Percentiles rank a stretch among this genome's conserved stretches.
Evolutionary conservation across 2,113 vertebrate genomes (phyloP).

Genomic region (Pycnonotus jocosus): DNA sequence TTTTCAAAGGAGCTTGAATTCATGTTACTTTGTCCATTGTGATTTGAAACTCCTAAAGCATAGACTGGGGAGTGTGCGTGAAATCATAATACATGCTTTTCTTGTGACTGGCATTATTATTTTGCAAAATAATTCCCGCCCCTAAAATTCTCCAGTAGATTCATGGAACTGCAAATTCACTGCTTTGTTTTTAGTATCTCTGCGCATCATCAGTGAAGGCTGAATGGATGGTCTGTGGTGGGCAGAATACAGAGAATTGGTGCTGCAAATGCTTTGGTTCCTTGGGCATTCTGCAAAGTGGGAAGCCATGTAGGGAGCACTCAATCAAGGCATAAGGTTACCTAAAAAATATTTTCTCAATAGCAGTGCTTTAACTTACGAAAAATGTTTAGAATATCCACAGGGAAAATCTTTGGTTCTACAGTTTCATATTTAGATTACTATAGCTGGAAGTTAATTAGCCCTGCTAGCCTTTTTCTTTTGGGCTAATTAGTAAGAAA

Average conservation of each 20-base stretch:
- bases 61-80: not conserved
- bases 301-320: not conserved
- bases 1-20: not conserved
- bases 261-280: not conserved
- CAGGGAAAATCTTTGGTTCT: slow-evolving; percentile 33
- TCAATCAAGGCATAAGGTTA: not conserved
- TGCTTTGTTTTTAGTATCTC: not conserved
- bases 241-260: not conserved
- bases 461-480: slow-evolving; percentile 56
- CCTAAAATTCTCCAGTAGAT: not conserved
- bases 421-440: slow-evolving; percentile 49
- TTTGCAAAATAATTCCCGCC: not conserved
- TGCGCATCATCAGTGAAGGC: not conserved
- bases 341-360: slow-evolving; percentile 24
- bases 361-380: not conserved
- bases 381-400: slow-evolving; percentile 12
- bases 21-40: not conserved
- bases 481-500: slow-evolving; percentile 72
- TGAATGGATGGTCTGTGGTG: not conserved
- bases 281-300: not conserved
- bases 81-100: not conserved
- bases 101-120: not conserved
- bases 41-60: not conserved
- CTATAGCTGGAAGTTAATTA: slow-evolving; percentile 70
- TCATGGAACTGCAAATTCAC: not conserved